Percentiles rank a stretch among this genome's conserved stretches.
Evolutionary conservation across 2,888 invertebrate genomes (phyloP).

Genomic region (Zaprionus obscuricornis): DNA sequence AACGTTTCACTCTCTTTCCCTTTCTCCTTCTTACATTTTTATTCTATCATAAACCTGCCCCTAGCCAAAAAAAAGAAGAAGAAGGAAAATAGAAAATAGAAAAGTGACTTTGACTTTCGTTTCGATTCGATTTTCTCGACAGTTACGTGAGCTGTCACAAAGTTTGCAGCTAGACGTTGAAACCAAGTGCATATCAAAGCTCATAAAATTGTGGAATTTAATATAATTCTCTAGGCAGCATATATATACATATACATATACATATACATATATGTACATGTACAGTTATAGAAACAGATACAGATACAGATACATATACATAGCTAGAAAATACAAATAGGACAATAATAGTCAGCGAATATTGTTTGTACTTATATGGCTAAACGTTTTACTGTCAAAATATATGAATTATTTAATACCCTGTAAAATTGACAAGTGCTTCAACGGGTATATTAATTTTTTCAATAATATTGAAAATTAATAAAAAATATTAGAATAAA

Average conservation of each 20-base stretch:
- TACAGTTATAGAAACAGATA: slow-evolving; percentile 7
- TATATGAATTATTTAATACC: slow-evolving; percentile 4
- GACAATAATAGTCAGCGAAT: slow-evolving; percentile 4
- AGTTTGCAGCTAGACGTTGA: slow-evolving; percentile 4
- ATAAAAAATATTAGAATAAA: too few relatives aligned
- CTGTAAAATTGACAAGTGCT: too few relatives aligned
- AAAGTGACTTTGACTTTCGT: background rate
- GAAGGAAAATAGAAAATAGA: too few relatives aligned
- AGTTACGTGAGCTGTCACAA: slow-evolving; percentile 46
- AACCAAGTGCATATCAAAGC: slow-evolving; percentile 16
- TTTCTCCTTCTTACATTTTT: too few relatives aligned
- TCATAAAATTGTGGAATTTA: slow-evolving; percentile 17
- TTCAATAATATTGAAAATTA: too few relatives aligned
- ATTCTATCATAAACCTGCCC: too few relatives aligned
- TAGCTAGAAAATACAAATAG: slow-evolving; percentile 11
- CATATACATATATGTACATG: slow-evolving; percentile 3
- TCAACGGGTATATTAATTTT: too few relatives aligned
- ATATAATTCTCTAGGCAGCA: background rate
- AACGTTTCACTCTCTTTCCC: too few relatives aligned
- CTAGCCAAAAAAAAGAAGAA: too few relatives aligned
- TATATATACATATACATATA: slow-evolving; percentile 7
- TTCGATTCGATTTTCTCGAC: slow-evolving; percentile 9
- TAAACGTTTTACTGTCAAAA: background rate
- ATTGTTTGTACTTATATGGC: slow-evolving; percentile 8
- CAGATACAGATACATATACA: slow-evolving; percentile 6